These are phyloP conservation scores for Caenorhabditis sp. DNA, from an alignment of 2,888 invertebrate genomes.

Conservation along the genomic window DNA sequence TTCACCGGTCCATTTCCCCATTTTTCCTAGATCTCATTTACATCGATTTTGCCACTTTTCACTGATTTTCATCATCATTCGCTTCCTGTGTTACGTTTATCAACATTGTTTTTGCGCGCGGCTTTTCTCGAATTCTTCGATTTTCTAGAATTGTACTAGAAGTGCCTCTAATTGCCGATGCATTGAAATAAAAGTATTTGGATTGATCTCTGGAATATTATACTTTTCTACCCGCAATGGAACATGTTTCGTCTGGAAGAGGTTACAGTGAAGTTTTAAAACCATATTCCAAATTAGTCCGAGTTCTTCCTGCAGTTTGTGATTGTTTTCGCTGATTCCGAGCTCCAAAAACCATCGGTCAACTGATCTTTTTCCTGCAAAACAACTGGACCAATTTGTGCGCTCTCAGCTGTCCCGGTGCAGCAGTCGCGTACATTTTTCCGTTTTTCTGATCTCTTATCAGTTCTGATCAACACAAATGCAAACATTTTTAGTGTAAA, in stretches of 20 bases:
- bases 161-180: constrained; percentile 34
- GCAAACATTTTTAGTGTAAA: neutral
- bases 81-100: constrained; percentile 48
- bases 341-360: too few species aligned
- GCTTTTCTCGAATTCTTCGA: too few species aligned
- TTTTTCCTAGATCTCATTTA: constrained; percentile 49
- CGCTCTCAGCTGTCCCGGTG: too few species aligned
- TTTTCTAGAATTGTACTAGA: constrained; percentile 27
- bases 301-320: too few species aligned
- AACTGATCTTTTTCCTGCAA: too few species aligned
- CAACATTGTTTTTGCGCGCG: neutral
- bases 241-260: too few species aligned
- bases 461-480: neutral
- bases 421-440: neutral
- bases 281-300: too few species aligned
- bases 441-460: neutral
- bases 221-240: too few species aligned
- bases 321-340: too few species aligned
- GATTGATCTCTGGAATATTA: too few species aligned
- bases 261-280: too few species aligned
- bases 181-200: neutral
- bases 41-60: constrained; percentile 27
- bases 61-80: constrained; percentile 26
- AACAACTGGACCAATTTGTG: too few species aligned
- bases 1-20: constrained; percentile 13